Evolutionary conservation across 2,797 vertebrate species (phyloP).

Genomic region (Tenualosa ilisha): DNA sequence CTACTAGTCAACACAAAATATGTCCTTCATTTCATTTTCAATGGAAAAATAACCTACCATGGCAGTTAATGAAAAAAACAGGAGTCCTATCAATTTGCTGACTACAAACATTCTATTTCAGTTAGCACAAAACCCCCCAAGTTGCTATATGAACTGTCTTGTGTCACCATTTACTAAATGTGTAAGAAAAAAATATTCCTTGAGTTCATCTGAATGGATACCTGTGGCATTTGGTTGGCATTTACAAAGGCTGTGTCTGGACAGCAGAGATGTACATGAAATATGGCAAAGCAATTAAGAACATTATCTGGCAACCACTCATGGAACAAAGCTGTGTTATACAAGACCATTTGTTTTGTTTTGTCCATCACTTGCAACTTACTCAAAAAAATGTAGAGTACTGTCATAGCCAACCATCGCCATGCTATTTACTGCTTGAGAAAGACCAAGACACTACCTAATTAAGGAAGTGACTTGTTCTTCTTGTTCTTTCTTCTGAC

Average conservation of each 20-base stretch:
- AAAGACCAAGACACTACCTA: too few species aligned
- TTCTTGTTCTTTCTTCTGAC: too few species aligned
- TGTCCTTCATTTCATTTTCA: too few species aligned
- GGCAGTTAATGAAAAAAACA: too few species aligned
- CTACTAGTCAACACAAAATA: too few species aligned
- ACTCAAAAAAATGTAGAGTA: neutral
- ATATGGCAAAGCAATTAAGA: constrained; percentile 46
- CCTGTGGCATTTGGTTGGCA: constrained; percentile 58
- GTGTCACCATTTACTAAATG: constrained; percentile 30
- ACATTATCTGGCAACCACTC: constrained; percentile 34
- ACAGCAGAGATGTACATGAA: constrained; percentile 26
- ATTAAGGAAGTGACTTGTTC: too few species aligned
- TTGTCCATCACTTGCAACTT: constrained; percentile 37
- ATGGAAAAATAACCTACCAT: too few species aligned
- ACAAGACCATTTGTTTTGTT: constrained; percentile 33
- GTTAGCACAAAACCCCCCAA: too few species aligned
- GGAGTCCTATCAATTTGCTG: too few species aligned
- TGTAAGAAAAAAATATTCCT: constrained; percentile 25
- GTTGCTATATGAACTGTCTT: too few species aligned
- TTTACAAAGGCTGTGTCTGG: constrained; percentile 50
- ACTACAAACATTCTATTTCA: too few species aligned
- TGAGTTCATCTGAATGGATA: constrained; percentile 42
- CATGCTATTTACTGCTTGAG: neutral
- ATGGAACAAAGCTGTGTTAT: constrained; percentile 43
- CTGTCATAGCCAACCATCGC: neutral